Conservation (phyloP, 2,797 vertebrate genomes). For the Ctenopoma kingsleyae region DNA sequence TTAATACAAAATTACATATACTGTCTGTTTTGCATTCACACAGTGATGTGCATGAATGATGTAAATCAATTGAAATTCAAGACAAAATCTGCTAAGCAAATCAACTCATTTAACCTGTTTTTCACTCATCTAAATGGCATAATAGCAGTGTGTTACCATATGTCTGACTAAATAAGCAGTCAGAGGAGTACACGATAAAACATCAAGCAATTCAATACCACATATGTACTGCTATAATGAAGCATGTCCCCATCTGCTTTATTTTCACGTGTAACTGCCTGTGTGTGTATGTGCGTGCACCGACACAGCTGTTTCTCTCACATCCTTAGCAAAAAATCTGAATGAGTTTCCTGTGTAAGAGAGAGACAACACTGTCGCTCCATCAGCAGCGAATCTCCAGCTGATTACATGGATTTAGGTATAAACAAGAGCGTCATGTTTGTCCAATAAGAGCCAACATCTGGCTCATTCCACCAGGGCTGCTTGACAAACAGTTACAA, state of each 20-base stretch:
- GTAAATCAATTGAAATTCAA: conserved; percentile 49
- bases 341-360: conserved; percentile 60
- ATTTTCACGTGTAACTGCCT: background rate
- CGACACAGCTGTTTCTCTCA: conserved; percentile 68
- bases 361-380: conserved; percentile 53
- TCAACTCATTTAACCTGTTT: conserved; percentile 64
- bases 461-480: conserved; percentile 63
- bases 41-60: conserved; percentile 30
- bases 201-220: conserved; percentile 72
- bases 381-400: conserved; percentile 59
- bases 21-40: conserved; percentile 11
- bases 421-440: conserved; percentile 69
- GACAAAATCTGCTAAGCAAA: conserved; percentile 44
- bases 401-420: conserved; percentile 69
- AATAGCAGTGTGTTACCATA: conserved; percentile 69
- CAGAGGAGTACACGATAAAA: conserved; percentile 69
- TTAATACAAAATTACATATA: background rate
- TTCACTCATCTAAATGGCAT: conserved; percentile 67
- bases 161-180: conserved; percentile 78
- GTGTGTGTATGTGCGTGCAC: conserved; percentile 20
- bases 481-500: conserved; percentile 40
- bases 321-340: conserved; percentile 53
- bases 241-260: conserved; percentile 75
- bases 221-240: conserved; percentile 73
- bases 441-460: conserved; percentile 75